Evolutionary conservation across 2,888 invertebrate genomes (phyloP).

Genomic region (Timema podura): DNA sequence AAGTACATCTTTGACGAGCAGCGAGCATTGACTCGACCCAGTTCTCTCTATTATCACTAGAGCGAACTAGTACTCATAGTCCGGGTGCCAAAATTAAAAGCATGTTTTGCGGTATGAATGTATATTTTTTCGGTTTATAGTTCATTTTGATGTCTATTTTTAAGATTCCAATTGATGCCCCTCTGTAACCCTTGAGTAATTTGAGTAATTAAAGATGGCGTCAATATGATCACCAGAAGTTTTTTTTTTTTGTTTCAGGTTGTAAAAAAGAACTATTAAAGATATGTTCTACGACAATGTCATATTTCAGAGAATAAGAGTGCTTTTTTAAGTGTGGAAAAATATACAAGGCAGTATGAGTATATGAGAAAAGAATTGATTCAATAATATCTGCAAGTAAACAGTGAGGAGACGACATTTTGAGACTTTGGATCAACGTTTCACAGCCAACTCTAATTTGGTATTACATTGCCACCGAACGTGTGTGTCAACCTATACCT

Average conservation of each 20-base stretch:
- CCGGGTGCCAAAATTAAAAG: no score
- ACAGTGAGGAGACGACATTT: neutral
- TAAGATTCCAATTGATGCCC: neutral
- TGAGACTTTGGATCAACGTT: neutral
- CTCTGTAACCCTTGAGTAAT: neutral
- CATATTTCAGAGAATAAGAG: neutral
- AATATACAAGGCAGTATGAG: neutral
- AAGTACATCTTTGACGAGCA: no score
- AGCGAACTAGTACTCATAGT: no score
- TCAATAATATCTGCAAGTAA: slow-evolving; percentile 12
- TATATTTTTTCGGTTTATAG: neutral
- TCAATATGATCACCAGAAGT: neutral
- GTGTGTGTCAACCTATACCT: slow-evolving; percentile 8
- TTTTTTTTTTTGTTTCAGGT: neutral
- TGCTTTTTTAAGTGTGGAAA: neutral
- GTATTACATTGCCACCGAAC: neutral
- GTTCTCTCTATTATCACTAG: no score
- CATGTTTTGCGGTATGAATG: no score
- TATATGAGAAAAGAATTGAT: neutral
- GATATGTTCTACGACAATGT: neutral
- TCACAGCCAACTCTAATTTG: neutral
- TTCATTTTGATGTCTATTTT: neutral
- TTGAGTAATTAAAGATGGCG: neutral
- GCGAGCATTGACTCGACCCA: no score
- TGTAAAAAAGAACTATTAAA: neutral